These are phyloP conservation scores for Meriones psammophilus DNA, from an alignment of 2,797 vertebrate genomes.

Conservation along the genomic window DNA sequence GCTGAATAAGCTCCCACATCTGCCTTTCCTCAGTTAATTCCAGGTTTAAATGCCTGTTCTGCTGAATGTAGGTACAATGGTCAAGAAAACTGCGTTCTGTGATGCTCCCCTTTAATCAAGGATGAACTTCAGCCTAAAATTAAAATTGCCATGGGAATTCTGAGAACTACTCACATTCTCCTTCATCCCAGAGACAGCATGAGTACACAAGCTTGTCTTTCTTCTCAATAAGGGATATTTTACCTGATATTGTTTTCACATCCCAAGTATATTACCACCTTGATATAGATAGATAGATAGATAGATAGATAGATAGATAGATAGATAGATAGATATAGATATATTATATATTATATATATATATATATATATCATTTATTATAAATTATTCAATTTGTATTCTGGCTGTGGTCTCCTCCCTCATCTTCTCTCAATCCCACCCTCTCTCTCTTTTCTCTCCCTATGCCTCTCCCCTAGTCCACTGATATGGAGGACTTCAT, in stretches of 20 bases:
- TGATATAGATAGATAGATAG: neutral
- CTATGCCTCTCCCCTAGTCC: too few species aligned
- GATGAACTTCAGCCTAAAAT: neutral
- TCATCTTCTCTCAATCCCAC: too few species aligned
- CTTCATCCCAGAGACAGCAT: neutral
- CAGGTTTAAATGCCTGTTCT: neutral
- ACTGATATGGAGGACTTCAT: too few species aligned
- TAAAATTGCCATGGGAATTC: neutral
- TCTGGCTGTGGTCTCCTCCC: too few species aligned
- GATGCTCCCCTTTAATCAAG: neutral
- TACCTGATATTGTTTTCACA: neutral
- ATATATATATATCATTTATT: too few species aligned
- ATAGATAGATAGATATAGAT: too few species aligned
- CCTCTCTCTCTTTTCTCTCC: too few species aligned
- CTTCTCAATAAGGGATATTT: neutral
- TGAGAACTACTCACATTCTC: neutral
- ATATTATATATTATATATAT: too few species aligned
- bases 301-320: too few species aligned
- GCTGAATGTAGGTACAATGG: too few species aligned
- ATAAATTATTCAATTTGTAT: too few species aligned
- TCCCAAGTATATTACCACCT: neutral
- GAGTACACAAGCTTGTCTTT: neutral
- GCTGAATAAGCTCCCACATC: neutral
- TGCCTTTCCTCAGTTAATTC: neutral
- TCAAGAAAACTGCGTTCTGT: too few species aligned